Evolutionary conservation across 2,113 vertebrate species (phyloP).

Genomic region (Sialia sialis): DNA sequence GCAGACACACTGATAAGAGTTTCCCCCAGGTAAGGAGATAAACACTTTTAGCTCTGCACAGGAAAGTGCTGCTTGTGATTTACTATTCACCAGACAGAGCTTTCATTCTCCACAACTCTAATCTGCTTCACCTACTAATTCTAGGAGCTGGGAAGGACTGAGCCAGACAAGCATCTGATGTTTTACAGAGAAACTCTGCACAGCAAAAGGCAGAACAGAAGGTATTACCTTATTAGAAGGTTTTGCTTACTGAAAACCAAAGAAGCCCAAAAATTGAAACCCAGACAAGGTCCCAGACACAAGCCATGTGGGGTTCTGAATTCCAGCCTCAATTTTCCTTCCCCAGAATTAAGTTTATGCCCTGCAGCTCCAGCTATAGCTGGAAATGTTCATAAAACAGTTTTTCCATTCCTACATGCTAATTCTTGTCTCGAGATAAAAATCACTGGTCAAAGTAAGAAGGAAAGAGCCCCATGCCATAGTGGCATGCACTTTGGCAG

Average conservation of each 20-base stretch:
- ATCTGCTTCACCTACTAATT: background rate
- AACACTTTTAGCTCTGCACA: background rate
- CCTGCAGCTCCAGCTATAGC: background rate
- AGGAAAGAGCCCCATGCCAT: background rate
- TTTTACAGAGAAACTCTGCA: background rate
- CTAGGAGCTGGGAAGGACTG: background rate
- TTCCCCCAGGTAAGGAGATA: background rate
- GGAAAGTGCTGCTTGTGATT: background rate
- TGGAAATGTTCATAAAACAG: background rate
- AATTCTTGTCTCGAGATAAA: background rate
- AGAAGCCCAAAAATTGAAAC: background rate
- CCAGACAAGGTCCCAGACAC: background rate
- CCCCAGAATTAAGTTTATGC: background rate
- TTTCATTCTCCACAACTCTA: background rate
- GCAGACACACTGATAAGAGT: background rate
- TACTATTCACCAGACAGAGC: background rate
- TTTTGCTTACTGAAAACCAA: background rate
- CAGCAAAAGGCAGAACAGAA: background rate
- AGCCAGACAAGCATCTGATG: background rate
- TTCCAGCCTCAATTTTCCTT: background rate
- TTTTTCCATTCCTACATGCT: background rate
- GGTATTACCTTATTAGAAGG: background rate
- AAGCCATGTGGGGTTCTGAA: background rate
- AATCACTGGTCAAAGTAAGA: background rate
- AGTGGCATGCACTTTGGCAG: background rate